phyloP scores from a whole-genome alignment of 30 jellyfish, hydroid and myxozoan species.

The Pelagia noctiluca region DNA sequence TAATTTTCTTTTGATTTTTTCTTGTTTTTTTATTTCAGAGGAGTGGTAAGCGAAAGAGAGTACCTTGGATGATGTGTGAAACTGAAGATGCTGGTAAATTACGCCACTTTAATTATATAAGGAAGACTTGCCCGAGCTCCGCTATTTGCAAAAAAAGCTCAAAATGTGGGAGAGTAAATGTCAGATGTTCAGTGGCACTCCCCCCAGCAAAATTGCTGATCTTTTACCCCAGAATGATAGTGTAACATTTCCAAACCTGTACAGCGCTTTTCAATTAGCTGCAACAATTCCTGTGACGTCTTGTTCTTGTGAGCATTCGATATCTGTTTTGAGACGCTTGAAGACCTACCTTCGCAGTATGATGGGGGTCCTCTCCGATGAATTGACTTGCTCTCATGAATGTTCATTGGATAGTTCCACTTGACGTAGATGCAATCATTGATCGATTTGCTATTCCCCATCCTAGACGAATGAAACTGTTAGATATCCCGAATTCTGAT shows the following conservation, averaged over 20 bases:
- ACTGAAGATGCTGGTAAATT: constrained; percentile 50
- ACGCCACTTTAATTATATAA: no score
- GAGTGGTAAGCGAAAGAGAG: constrained; percentile 33
- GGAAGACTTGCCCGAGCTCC: no score
- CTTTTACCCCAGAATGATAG: constrained; percentile 47
- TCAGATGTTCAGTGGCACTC: constrained; percentile 16
- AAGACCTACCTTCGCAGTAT: constrained; percentile 53
- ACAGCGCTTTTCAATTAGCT: constrained; percentile 38
- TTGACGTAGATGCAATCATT: no score
- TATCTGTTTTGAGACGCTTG: no score
- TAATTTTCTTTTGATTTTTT: background rate
- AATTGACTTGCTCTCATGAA: no score
- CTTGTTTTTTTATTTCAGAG: constrained; percentile 5
- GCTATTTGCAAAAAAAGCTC: background rate
- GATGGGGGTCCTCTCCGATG: no score
- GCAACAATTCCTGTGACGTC: no score
- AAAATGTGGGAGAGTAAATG: constrained; percentile 28
- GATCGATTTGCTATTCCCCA: no score
- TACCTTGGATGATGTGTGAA: constrained; percentile 27
- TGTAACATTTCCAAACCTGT: constrained; percentile 60
- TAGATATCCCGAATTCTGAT: no score
- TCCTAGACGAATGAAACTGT: no score
- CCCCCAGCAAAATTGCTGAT: constrained; percentile 47
- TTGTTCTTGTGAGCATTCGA: no score
- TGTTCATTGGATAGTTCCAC: no score